These are phyloP conservation scores for Amphiprion ocellaris DNA, from an alignment of 2,113 vertebrate genomes.

Conservation along the genomic window DNA sequence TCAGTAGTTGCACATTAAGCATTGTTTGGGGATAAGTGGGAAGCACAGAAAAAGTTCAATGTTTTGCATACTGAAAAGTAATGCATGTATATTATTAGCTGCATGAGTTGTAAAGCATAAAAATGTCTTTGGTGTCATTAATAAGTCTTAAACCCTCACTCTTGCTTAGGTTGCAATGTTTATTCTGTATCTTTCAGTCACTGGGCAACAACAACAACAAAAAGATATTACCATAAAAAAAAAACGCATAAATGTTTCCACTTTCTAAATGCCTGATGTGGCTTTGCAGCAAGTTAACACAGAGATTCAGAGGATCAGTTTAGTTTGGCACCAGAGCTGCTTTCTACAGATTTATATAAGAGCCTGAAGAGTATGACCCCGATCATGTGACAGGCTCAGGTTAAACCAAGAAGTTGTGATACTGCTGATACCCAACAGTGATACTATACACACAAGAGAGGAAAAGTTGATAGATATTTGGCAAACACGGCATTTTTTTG, in stretches of 20 bases:
- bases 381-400: conserved; percentile 33
- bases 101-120: too few species aligned
- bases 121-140: neutral
- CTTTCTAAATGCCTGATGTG: neutral
- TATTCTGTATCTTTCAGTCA: neutral
- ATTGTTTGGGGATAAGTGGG: neutral
- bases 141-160: neutral
- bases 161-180: neutral
- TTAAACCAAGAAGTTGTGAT: conserved; percentile 9
- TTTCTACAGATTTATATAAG: conserved; percentile 30
- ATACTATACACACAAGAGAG: neutral
- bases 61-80: neutral
- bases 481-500: neutral
- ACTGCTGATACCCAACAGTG: conserved; percentile 1
- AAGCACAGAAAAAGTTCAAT: neutral
- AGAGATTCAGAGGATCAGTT: conserved; percentile 9
- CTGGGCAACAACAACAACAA: neutral
- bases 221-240: neutral
- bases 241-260: too few species aligned
- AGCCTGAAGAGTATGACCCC: conserved; percentile 16
- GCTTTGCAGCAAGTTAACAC: neutral
- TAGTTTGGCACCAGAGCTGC: conserved; percentile 11
- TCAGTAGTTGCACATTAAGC: neutral
- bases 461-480: neutral
- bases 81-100: neutral